Percentiles rank a stretch among this genome's conserved stretches.
phyloP scores from a whole-genome alignment of 2,888 invertebrate species.

The Acleris laterana region DNA sequence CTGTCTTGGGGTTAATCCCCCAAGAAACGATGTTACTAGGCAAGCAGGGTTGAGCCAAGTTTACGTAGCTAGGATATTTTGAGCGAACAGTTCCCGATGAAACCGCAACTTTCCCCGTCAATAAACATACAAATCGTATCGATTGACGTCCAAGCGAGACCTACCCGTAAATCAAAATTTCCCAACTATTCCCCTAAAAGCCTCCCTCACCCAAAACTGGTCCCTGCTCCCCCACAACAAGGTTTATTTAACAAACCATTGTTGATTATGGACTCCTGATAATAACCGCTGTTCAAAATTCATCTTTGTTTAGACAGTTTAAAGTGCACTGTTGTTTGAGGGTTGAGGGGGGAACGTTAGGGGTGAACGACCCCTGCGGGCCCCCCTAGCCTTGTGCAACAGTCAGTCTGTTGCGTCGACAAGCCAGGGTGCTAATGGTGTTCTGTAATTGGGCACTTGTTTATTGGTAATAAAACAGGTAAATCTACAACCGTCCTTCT shows the following conservation, averaged over 20 bases:
- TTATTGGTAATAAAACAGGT: slow-evolving; percentile 28
- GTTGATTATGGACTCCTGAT: slow-evolving; percentile 37
- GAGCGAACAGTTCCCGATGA: too few relatives aligned
- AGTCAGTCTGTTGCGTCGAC: slow-evolving; percentile 53
- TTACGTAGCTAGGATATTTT: too few relatives aligned
- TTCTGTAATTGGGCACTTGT: slow-evolving; percentile 36
- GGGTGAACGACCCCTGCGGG: slow-evolving; percentile 65
- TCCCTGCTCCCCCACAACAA: slow-evolving; percentile 40
- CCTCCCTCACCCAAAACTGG: slow-evolving; percentile 40
- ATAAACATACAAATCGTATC: slow-evolving; percentile 14
- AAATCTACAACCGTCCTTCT: not conserved
- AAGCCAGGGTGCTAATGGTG: slow-evolving; percentile 48
- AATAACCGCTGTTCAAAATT: slow-evolving; percentile 32
- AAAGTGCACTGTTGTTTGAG: slow-evolving; percentile 40
- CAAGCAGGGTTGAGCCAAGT: too few relatives aligned
- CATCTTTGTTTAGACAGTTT: slow-evolving; percentile 34
- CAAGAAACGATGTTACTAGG: too few relatives aligned
- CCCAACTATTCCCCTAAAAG: slow-evolving; percentile 41
- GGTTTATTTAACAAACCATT: slow-evolving; percentile 39
- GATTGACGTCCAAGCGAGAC: slow-evolving; percentile 35
- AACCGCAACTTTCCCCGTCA: not conserved
- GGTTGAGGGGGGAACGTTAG: slow-evolving; percentile 31
- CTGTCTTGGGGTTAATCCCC: too few relatives aligned
- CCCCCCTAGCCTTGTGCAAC: slow-evolving; percentile 54
- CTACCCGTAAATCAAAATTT: slow-evolving; percentile 46